phyloP scores from a whole-genome alignment of 2,113 vertebrate genomes.

The Mesoclemmys tuberculata region DNA sequence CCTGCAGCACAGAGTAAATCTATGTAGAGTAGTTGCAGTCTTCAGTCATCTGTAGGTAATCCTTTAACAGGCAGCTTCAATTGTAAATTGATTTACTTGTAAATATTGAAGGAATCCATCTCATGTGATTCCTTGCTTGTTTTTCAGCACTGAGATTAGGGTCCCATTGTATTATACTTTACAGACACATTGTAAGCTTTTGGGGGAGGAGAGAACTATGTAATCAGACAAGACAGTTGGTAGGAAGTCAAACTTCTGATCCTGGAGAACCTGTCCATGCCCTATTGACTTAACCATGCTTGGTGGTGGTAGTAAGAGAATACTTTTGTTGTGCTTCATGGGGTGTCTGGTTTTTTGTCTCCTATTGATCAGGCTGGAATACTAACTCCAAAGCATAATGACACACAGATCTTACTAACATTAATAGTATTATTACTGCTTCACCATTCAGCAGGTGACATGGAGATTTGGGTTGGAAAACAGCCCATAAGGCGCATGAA shows the following conservation, averaged over 20 bases:
- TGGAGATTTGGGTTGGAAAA: neutral
- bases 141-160: neutral
- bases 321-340: neutral
- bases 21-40: neutral
- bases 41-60: neutral
- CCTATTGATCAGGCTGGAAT: neutral
- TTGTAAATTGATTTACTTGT: neutral
- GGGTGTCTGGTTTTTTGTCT: neutral
- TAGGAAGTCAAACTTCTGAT: neutral
- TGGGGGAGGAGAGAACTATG: neutral
- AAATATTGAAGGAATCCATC: neutral
- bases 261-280: neutral
- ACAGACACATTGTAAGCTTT: neutral
- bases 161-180: neutral
- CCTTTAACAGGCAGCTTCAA: neutral
- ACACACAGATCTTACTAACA: neutral
- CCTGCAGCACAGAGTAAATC: neutral
- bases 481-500: neutral
- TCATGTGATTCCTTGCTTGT: neutral
- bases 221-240: neutral
- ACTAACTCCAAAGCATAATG: neutral
- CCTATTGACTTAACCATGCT: neutral
- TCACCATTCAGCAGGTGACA: neutral
- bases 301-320: neutral
- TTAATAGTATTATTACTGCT: neutral